These are phyloP conservation scores for Lasioglossum leucozonium DNA, from an alignment of 2,888 invertebrate species.

Conservation along the genomic window DNA sequence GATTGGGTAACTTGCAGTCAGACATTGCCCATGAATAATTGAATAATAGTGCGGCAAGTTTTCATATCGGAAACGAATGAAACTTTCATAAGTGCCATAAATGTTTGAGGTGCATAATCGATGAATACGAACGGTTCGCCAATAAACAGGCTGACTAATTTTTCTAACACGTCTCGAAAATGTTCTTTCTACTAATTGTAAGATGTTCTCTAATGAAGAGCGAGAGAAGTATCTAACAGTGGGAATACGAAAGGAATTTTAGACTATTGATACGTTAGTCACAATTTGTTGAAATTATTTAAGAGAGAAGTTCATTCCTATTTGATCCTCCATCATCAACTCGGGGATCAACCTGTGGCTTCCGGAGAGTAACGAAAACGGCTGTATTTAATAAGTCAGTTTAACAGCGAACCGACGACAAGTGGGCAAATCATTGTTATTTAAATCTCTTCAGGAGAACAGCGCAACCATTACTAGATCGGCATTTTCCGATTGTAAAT, in stretches of 20 bases:
- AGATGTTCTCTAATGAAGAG: background rate
- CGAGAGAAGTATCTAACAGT: no score
- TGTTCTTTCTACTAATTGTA: background rate
- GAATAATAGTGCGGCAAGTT: slow-evolving; percentile 20
- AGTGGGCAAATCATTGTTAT: background rate
- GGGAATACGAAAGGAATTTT: background rate
- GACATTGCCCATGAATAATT: slow-evolving; percentile 50
- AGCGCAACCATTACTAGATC: background rate
- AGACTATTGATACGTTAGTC: no score
- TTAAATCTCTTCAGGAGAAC: background rate
- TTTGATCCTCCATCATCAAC: background rate
- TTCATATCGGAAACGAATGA: slow-evolving; percentile 41
- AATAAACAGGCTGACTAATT: slow-evolving; percentile 1
- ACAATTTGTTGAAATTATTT: no score
- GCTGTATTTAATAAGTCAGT: background rate
- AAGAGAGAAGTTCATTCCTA: background rate
- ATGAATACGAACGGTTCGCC: background rate
- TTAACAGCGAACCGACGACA: background rate
- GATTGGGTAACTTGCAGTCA: slow-evolving; percentile 32
- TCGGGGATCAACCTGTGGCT: background rate
- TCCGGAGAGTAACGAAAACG: background rate
- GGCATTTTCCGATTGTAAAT: background rate
- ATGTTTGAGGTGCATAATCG: slow-evolving; percentile 22
- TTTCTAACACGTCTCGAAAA: background rate
- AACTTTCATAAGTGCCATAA: slow-evolving; percentile 45